Percentiles rank a stretch among this genome's conserved stretches.
These are phyloP conservation scores for Tachuris rubrigastra DNA, from an alignment of 2,113 vertebrate genomes.

Conservation along the genomic window DNA sequence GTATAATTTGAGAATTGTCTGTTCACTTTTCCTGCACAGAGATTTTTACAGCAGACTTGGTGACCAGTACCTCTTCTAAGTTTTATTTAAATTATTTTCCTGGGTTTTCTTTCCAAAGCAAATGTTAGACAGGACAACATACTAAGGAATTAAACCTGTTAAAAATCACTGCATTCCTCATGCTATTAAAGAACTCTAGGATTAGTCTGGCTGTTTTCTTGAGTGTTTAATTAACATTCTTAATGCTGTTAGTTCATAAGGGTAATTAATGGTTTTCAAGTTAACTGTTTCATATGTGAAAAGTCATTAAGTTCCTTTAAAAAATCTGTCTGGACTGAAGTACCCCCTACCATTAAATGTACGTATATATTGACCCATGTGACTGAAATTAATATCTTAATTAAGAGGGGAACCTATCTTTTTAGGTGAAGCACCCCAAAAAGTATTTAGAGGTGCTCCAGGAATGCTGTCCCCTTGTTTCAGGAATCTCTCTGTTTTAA, in stretches of 20 bases:
- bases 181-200: neutral
- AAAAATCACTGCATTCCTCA: constrained; percentile 43
- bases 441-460: neutral
- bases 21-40: neutral
- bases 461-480: neutral
- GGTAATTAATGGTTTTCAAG: neutral
- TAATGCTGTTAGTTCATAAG: neutral
- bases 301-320: neutral
- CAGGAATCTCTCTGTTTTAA: neutral
- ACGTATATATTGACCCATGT: neutral
- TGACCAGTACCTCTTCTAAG: neutral
- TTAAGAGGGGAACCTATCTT: neutral
- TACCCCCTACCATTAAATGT: neutral
- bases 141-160: neutral
- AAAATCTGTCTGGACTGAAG: neutral
- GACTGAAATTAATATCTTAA: neutral
- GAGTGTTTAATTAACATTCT: neutral
- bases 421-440: neutral
- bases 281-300: neutral
- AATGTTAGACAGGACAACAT: neutral
- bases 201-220: constrained; percentile 8
- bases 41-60: neutral
- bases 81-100: neutral
- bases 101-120: neutral
- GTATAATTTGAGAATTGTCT: neutral